A percentile compares a stretch with the other conserved stretches of the same genome.
phyloP scores from a whole-genome alignment of 2,113 vertebrate species.

The Synodontis membranacea region DNA sequence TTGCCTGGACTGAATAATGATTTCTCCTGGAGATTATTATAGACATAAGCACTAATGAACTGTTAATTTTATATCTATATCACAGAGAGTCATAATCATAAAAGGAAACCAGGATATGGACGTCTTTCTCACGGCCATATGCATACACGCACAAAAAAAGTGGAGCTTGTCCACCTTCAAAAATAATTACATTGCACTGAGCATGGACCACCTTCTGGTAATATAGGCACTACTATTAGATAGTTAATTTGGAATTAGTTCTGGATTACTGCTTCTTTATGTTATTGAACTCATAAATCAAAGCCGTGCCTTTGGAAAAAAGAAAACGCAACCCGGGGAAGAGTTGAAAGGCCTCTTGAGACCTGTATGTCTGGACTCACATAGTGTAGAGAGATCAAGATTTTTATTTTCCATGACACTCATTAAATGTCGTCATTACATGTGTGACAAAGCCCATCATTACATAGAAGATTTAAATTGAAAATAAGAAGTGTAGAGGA shows the following conservation, averaged over 20 bases:
- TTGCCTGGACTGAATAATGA: neutral
- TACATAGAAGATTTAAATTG: neutral
- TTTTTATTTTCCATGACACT: constrained; percentile 39
- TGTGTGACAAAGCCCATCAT: constrained; percentile 10
- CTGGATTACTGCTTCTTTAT: constrained; percentile 64
- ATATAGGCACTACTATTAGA: constrained; percentile 47
- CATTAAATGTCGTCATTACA: neutral
- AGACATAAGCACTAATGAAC: constrained; percentile 42
- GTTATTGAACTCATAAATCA: constrained; percentile 73
- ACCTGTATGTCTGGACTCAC: constrained; percentile 2
- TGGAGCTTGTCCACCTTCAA: constrained; percentile 5
- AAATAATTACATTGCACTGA: constrained; percentile 43
- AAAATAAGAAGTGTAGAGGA: neutral
- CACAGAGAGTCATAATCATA: constrained; percentile 30
- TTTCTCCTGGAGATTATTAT: constrained; percentile 2
- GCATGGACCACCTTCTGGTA: constrained; percentile 54
- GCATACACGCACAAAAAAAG: constrained; percentile 1
- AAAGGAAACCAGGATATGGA: constrained; percentile 11
- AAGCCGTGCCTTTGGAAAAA: constrained; percentile 23
- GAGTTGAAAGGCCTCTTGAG: constrained; percentile 36
- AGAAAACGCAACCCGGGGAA: neutral
- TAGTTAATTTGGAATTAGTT: constrained; percentile 67
- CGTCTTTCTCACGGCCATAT: neutral
- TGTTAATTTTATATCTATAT: constrained; percentile 18
- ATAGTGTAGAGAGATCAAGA: neutral